Evolutionary conservation across 2,797 vertebrate species (phyloP).

Genomic region (Spinus olivaceus): DNA sequence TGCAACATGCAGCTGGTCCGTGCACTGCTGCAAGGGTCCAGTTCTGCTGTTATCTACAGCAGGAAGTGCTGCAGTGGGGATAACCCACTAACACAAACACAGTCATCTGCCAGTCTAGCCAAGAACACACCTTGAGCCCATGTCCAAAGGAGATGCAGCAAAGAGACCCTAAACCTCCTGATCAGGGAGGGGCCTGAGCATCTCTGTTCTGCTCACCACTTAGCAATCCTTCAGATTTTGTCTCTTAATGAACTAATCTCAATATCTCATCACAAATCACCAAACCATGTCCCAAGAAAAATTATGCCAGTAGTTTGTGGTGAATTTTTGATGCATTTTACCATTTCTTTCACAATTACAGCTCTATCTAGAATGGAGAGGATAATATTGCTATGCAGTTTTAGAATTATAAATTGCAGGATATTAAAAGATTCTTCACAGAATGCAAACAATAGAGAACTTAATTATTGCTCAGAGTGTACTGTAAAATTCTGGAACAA

Average conservation of each 20-base stretch:
- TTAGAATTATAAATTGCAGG: slow-evolving; percentile 47
- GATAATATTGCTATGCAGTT: slow-evolving; percentile 13
- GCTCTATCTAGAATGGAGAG: slow-evolving; percentile 16
- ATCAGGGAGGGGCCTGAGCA: neutral
- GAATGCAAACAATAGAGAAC: slow-evolving; percentile 59
- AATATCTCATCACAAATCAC: neutral
- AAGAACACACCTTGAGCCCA: neutral
- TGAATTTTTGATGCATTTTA: slow-evolving; percentile 30
- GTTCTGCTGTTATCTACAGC: neutral
- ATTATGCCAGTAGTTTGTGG: neutral
- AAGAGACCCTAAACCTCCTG: neutral
- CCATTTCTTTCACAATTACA: slow-evolving; percentile 26
- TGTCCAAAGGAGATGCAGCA: neutral
- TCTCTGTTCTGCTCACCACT: neutral
- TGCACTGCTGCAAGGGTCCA: neutral
- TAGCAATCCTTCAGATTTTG: neutral
- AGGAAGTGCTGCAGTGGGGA: neutral
- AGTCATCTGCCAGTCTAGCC: accelerated
- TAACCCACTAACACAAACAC: neutral
- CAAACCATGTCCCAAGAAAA: neutral
- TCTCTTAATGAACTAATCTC: neutral
- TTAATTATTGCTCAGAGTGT: slow-evolving; percentile 46
- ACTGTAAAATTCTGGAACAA: slow-evolving; percentile 41
- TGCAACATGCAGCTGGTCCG: accelerated
- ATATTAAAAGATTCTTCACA: slow-evolving; percentile 54